Base-by-base conservation (phyloP, 2,888 invertebrate species). In the Dolomedes plantarius region DNA sequence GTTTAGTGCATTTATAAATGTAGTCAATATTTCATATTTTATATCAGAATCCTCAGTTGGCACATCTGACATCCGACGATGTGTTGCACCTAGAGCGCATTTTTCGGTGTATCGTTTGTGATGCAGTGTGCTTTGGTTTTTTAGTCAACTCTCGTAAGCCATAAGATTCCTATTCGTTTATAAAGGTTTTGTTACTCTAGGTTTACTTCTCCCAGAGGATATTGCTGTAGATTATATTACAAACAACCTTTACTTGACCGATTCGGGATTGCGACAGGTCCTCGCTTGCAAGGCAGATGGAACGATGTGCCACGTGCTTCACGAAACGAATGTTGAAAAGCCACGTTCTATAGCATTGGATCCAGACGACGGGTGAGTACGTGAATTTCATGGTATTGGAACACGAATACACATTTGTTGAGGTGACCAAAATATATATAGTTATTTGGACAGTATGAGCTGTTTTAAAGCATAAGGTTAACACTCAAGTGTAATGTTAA, bases 241-340 rank as follows among this genome's bases (percentile, higher is more conserved):
- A 0, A 94, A 94, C 0, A 96, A 96, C 90, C 93, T 97, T 56
- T 97, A 96, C 91, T 96, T 96, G 90, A 95, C 95, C 1, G 97
- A 97, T 90, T 93, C 94, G 0, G 93, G 93, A 46, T 92, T 94
- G 89, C 93, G 85, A 16, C 72, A 94, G 89, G 95, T 97, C 87
- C 95, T 94, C 0, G 96, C 94, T 1, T 97, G 97, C 89, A 93
- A 92, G 0, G 92, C 92, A n/a, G 93, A 95, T 89, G 96, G 95
- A 0, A 90, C 92, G 5, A 92, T 93, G 56, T 90, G 91, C 13
- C 90, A 90, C 29, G 90, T 90, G 0, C 90, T 93, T 2, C 89
- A 92, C 77, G 86, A 90, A 11, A 36, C 27, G 0, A 76, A 80
- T 29, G 88, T 93, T 23, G 92, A 92, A 87, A 92, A 92, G 86